phyloP scores from a whole-genome alignment of 2,797 vertebrate genomes.

The Lates japonicus region DNA sequence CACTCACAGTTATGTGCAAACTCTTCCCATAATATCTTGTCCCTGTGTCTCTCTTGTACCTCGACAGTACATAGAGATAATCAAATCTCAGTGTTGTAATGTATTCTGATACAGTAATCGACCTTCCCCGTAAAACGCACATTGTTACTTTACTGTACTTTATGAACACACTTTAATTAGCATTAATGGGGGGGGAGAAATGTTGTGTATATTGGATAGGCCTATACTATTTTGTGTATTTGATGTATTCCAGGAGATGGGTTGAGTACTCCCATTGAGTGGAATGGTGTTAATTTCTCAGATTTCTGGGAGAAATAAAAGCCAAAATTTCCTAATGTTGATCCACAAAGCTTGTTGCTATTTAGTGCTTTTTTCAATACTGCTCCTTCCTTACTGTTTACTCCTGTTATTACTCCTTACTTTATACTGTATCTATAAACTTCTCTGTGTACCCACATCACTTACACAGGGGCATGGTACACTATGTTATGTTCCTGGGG shows the following conservation, averaged over 20 bases:
- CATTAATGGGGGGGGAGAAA: conserved; percentile 55
- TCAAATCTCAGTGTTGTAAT: conserved; percentile 73
- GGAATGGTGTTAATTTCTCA: conserved; percentile 85
- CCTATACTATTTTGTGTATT: conserved; percentile 76
- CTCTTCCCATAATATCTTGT: conserved; percentile 44
- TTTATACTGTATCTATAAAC: conserved; percentile 77
- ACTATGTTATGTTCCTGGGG: conserved; percentile 70
- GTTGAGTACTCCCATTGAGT: conserved; percentile 62
- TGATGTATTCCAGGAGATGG: conserved; percentile 80
- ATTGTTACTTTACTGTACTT: conserved; percentile 78
- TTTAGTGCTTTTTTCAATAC: conserved; percentile 74
- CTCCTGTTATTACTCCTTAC: conserved; percentile 61
- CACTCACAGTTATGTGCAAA: conserved; percentile 49
- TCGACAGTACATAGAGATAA: conserved; percentile 48
- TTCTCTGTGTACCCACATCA: conserved; percentile 72
- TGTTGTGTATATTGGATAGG: conserved; percentile 78
- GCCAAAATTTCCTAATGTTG: conserved; percentile 78
- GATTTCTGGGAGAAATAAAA: conserved; percentile 84
- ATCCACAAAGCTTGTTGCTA: conserved; percentile 74
- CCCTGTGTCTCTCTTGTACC: conserved; percentile 55
- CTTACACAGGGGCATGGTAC: conserved; percentile 72
- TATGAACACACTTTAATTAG: conserved; percentile 75
- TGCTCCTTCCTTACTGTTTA: conserved; percentile 69
- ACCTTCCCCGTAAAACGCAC: conserved; percentile 70
- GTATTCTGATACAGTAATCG: conserved; percentile 63